phyloP scores from a whole-genome alignment of 2,113 vertebrate genomes.

The Halichoeres trimaculatus region DNA sequence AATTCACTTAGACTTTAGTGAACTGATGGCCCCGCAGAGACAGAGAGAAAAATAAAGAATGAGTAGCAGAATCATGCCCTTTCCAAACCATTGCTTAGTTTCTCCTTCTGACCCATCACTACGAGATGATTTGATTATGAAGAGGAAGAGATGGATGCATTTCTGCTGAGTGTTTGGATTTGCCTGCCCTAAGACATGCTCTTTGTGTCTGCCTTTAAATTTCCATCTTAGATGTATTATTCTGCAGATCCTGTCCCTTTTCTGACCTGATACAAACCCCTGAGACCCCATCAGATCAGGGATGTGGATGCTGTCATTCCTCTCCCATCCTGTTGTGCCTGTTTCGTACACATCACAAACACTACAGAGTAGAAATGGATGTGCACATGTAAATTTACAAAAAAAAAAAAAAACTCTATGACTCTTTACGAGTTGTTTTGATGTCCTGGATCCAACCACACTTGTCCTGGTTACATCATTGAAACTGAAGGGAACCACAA shows the following conservation, averaged over 20 bases:
- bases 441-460: neutral
- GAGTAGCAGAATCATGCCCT: slow-evolving; percentile 28
- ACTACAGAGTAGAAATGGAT: no score
- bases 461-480: neutral
- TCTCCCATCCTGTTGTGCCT: neutral
- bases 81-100: neutral
- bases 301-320: slow-evolving; percentile 31
- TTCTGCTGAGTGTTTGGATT: slow-evolving; percentile 29
- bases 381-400: no score
- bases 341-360: neutral
- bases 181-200: slow-evolving; percentile 12
- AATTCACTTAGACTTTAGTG: slow-evolving; percentile 13
- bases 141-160: slow-evolving; percentile 7
- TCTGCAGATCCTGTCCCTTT: neutral
- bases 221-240: slow-evolving; percentile 10
- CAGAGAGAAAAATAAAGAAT: neutral
- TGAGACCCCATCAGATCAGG: slow-evolving; percentile 5
- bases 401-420: no score
- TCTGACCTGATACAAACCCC: slow-evolving; percentile 7
- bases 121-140: slow-evolving; percentile 26
- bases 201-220: neutral
- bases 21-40: slow-evolving; percentile 14
- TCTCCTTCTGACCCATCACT: slow-evolving; percentile 35
- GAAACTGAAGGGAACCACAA: neutral
- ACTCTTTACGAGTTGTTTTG: neutral